Evolutionary conservation across 2,888 invertebrate species (phyloP).

Genomic region (Opisthograptis luteolata): DNA sequence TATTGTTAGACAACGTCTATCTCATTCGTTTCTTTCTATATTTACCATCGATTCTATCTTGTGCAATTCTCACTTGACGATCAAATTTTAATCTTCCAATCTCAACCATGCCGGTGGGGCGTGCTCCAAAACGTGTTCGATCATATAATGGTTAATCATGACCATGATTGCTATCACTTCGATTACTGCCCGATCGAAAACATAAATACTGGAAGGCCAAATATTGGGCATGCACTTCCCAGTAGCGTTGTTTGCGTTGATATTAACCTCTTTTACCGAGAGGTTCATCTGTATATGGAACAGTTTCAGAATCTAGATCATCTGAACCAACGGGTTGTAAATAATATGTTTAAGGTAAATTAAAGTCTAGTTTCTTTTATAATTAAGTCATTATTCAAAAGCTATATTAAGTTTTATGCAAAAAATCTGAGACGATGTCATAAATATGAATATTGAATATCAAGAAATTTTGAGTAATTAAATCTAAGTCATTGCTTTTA

Average conservation of each 20-base stretch:
- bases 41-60: background rate
- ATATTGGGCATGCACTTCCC: conserved; percentile 58
- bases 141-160: conserved; percentile 40
- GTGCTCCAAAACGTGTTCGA: conserved; percentile 27
- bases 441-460: too few species aligned
- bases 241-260: conserved; percentile 42
- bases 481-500: too few species aligned
- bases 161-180: conserved; percentile 26
- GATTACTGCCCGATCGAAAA: conserved; percentile 42
- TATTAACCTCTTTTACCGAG: conserved; percentile 37
- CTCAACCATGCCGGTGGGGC: conserved; percentile 26
- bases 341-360: too few species aligned
- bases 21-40: too few species aligned
- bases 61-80: conserved; percentile 21
- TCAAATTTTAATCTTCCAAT: conserved; percentile 22
- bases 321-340: background rate
- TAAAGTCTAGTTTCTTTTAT: too few species aligned
- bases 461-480: too few species aligned
- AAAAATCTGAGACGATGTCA: too few species aligned
- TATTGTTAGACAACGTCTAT: too few species aligned
- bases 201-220: conserved; percentile 49
- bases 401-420: too few species aligned
- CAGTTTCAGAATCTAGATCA: conserved; percentile 4
- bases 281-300: background rate
- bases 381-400: too few species aligned